Percentiles rank a stretch among this genome's conserved stretches.
Conservation (phyloP, 2,797 vertebrate genomes). For the Cirrhinus mrigala region DNA sequence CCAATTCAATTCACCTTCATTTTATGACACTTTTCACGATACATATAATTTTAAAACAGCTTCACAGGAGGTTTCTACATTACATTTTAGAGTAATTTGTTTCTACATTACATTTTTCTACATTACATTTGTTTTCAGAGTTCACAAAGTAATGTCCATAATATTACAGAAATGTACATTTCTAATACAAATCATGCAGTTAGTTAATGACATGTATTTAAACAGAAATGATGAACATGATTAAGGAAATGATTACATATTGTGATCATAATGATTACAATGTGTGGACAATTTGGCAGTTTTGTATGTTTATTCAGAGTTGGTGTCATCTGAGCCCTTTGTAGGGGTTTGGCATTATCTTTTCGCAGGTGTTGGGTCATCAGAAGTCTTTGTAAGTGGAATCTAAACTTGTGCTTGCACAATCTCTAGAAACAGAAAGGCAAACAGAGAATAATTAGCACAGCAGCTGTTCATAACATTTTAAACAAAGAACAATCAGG, state of each 20-base stretch:
- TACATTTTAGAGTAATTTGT: too few species aligned
- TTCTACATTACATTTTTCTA: not conserved
- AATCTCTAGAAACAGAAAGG: not conserved
- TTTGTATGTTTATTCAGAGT: not conserved
- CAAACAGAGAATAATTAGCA: not conserved
- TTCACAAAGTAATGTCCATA: not conserved
- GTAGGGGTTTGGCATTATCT: not conserved
- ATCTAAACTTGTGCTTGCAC: not conserved
- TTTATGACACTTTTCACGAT: not conserved
- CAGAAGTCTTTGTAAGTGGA: not conserved
- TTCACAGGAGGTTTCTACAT: not conserved
- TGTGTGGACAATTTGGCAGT: not conserved
- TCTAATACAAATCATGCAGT: not conserved
- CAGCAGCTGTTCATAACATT: not conserved
- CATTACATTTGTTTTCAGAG: not conserved
- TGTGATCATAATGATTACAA: not conserved
- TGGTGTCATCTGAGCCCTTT: not conserved
- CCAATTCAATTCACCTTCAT: not conserved
- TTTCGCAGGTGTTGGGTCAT: not conserved
- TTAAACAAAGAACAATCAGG: not conserved
- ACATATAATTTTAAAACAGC: not conserved
- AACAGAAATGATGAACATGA: not conserved
- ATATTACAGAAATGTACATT: not conserved
- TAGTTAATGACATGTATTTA: not conserved
- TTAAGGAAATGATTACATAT: not conserved